A percentile compares a stretch with the other conserved stretches of the same genome.
Evolutionary conservation across 2,113 vertebrate species (phyloP).

Genomic region (Heterocephalus glaber): DNA sequence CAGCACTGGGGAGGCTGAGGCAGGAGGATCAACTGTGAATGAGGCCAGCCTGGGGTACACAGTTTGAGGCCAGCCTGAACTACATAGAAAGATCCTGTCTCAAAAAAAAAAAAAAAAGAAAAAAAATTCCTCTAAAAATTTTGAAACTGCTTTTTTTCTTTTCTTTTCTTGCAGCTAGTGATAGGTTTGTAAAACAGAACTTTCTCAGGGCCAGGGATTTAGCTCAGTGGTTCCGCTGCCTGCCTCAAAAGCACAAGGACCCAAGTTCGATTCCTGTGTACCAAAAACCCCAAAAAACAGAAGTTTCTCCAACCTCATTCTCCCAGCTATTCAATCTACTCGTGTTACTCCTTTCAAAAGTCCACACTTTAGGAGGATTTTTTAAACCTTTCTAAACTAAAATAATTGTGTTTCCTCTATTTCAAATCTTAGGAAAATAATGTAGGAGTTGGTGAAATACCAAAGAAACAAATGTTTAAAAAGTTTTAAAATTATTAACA

Average conservation of each 20-base stretch:
- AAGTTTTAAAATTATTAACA: background rate
- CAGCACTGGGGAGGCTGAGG: no score
- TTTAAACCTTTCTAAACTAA: slow-evolving; percentile 2
- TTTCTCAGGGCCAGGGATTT: no score
- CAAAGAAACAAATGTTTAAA: background rate
- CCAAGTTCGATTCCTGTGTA: no score
- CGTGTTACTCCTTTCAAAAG: slow-evolving; percentile 12
- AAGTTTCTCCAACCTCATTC: slow-evolving; percentile 12
- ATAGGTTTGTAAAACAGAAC: slow-evolving; percentile 27
- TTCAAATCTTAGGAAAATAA: slow-evolving; percentile 47
- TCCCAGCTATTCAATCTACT: background rate
- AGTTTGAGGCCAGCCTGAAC: no score
- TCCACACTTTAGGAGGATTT: background rate
- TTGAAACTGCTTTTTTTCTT: background rate
- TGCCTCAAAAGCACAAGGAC: no score
- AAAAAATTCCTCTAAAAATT: background rate
- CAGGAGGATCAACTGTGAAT: no score
- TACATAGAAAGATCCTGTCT: no score
- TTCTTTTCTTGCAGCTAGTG: background rate
- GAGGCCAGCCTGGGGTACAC: no score
- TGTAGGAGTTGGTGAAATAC: background rate
- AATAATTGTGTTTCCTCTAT: background rate
- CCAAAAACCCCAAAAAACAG: no score
- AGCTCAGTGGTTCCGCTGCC: no score
- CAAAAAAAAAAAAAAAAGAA: background rate